phyloP scores from a whole-genome alignment of 2,113 vertebrate species.

The Rhinolophus ferrumequinum region DNA sequence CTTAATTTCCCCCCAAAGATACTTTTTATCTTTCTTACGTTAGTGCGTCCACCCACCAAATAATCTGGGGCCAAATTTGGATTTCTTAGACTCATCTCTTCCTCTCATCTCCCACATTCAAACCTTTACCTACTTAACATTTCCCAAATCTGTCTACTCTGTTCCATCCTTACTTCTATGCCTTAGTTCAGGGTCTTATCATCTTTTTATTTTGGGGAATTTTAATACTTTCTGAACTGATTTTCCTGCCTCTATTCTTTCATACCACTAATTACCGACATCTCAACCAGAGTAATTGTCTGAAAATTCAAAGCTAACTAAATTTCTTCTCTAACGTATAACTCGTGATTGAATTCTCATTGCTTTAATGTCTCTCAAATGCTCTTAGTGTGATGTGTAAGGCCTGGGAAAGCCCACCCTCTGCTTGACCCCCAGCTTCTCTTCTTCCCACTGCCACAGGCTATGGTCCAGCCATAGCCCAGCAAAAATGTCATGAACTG shows the following conservation, averaged over 20 bases:
- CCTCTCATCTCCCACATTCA: not conserved
- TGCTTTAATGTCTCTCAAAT: not conserved
- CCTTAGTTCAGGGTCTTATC: not conserved
- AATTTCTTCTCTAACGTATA: slow-evolving; percentile 17
- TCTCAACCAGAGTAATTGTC: not conserved
- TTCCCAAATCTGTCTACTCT: not conserved
- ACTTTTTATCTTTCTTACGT: not conserved
- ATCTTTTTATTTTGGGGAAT: slow-evolving; percentile 14
- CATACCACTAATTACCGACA: not conserved
- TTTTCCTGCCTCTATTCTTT: not conserved
- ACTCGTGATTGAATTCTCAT: not conserved
- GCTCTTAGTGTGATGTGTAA: not conserved
- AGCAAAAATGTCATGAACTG: not conserved
- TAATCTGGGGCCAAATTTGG: not conserved
- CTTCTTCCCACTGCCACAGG: not conserved
- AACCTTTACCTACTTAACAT: not conserved
- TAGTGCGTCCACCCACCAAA: not conserved
- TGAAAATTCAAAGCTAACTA: slow-evolving; percentile 39
- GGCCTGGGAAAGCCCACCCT: not conserved
- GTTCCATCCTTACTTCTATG: not conserved
- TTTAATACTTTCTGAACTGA: not conserved
- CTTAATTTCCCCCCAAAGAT: not conserved
- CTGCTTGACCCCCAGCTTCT: not conserved
- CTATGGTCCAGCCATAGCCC: not conserved
- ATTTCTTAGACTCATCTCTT: not conserved